Evolutionary conservation across 1,140 invertebrate genomes (phyloP).

Genomic region (Tetramorium simillimum): DNA sequence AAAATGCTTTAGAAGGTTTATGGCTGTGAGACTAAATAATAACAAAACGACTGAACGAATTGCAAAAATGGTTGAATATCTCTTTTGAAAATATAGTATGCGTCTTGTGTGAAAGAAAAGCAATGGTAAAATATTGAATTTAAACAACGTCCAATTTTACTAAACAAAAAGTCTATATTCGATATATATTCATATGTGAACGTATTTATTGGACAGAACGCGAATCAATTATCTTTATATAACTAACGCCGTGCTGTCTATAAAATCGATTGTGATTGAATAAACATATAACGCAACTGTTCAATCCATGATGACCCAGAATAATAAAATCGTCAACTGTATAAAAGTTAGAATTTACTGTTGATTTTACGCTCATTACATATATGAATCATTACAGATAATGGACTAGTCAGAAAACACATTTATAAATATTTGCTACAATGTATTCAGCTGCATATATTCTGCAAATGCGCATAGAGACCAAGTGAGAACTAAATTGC

Average conservation of each 20-base stretch:
- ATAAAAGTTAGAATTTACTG: background rate
- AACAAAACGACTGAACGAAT: conserved; percentile 7
- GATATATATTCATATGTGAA: background rate
- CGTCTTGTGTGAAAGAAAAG: background rate
- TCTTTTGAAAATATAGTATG: background rate
- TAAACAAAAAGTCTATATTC: background rate
- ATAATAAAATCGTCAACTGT: background rate
- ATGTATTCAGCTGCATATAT: background rate
- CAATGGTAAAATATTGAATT: conserved; percentile 26
- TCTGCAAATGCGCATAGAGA: background rate
- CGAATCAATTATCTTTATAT: conserved; percentile 36
- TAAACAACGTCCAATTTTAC: conserved; percentile 20
- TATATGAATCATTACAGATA: background rate
- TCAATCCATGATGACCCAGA: background rate
- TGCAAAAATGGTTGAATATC: background rate
- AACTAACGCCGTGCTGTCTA: background rate
- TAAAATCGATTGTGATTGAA: conserved; percentile 28
- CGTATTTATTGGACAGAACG: conserved; percentile 34
- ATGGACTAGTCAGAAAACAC: too few relatives aligned
- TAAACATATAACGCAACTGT: background rate
- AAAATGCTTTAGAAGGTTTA: background rate
- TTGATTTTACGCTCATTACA: background rate
- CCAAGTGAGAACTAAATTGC: background rate
- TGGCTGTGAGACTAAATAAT: background rate
- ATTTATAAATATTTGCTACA: conserved; percentile 12